phyloP scores from a whole-genome alignment of 2,797 vertebrate species.

The Labeo calbasu region DNA sequence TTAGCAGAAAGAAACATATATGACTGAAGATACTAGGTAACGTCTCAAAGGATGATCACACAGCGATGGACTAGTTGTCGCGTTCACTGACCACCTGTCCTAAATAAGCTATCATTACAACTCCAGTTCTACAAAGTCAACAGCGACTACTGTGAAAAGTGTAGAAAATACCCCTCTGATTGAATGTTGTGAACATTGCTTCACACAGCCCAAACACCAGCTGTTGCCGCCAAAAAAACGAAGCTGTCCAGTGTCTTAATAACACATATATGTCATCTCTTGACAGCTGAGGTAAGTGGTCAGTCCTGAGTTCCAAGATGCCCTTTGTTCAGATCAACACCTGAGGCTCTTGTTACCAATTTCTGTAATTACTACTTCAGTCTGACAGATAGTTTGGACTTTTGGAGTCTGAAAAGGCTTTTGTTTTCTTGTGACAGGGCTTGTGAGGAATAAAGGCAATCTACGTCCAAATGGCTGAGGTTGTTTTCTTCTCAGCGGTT shows the following conservation, averaged over 20 bases:
- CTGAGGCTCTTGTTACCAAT: constrained; percentile 1
- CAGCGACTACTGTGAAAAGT: not conserved
- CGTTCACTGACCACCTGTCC: constrained; percentile 23
- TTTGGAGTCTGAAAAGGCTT: not conserved
- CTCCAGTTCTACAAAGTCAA: not conserved
- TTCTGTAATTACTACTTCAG: constrained; percentile 8
- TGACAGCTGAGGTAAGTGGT: constrained; percentile 26
- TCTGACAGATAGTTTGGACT: constrained; percentile 8
- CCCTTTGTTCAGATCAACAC: constrained; percentile 14
- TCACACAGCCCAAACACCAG: not conserved
- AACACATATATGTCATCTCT: constrained; percentile 18
- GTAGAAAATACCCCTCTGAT: not conserved
- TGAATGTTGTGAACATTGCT: not conserved
- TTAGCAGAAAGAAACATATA: constrained; percentile 10
- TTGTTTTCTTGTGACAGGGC: constrained; percentile 3
- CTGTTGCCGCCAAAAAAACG: constrained; percentile 1
- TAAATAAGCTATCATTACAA: not conserved
- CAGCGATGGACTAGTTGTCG: not conserved
- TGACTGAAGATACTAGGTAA: not conserved
- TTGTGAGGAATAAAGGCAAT: not conserved
- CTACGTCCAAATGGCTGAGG: not conserved
- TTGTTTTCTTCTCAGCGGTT: constrained; percentile 2
- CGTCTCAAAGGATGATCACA: not conserved
- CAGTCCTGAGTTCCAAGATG: constrained; percentile 16
- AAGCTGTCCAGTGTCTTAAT: not conserved